Percentiles rank a stretch among this genome's conserved stretches.
Evolutionary conservation across 2,797 vertebrate genomes (phyloP).

Genomic region (Helarctos malayanus): DNA sequence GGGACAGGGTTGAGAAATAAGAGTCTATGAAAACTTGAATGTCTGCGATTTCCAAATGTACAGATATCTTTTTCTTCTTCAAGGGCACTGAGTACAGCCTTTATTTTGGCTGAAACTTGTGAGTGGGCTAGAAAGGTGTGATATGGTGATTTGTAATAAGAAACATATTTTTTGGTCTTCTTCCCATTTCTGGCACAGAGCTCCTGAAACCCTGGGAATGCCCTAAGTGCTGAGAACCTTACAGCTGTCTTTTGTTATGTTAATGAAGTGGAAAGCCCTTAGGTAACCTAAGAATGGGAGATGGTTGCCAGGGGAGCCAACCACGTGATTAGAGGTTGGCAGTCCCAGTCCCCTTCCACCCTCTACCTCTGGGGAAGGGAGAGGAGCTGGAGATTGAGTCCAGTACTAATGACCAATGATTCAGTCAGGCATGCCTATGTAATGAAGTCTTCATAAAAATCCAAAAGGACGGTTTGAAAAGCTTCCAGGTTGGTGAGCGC

Average conservation of each 20-base stretch:
- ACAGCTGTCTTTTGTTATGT: background rate
- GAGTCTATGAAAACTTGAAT: background rate
- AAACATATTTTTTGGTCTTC: background rate
- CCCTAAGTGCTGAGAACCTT: background rate
- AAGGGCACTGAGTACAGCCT: background rate
- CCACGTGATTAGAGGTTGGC: background rate
- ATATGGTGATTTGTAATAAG: background rate
- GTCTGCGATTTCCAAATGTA: background rate
- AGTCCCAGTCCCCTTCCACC: background rate
- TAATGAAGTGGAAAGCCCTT: background rate
- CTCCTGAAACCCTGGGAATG: background rate
- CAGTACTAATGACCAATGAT: background rate
- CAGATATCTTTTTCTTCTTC: background rate
- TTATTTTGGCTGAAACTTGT: background rate
- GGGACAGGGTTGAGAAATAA: background rate
- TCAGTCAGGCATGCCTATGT: background rate
- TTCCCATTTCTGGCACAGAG: background rate
- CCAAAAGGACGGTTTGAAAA: background rate
- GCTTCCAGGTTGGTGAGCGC: background rate
- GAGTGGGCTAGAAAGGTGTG: background rate
- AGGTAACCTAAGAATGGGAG: background rate
- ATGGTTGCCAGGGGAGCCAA: background rate
- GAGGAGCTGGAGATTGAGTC: background rate
- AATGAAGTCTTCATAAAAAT: background rate
- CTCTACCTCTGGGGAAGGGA: background rate